A percentile compares a stretch with the other conserved stretches of the same genome.
phyloP scores from a whole-genome alignment of 2,797 vertebrate genomes.

The Scomberomorus guttatus region DNA sequence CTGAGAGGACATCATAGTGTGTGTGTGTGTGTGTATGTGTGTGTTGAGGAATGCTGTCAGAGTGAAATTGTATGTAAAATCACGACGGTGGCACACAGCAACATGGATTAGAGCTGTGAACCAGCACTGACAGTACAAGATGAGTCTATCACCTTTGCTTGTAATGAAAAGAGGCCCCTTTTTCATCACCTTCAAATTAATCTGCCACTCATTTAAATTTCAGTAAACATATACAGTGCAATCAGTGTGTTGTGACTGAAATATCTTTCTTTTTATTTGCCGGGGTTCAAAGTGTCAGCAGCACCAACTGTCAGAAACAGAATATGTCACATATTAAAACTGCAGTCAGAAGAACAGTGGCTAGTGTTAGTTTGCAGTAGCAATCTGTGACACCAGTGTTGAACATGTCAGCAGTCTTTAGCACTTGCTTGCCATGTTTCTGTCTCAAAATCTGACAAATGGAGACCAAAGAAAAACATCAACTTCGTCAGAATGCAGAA shows the following conservation, averaged over 20 bases:
- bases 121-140: conserved; percentile 6
- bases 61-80: conserved; percentile 39
- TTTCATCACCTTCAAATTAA: neutral
- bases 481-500: neutral
- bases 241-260: neutral
- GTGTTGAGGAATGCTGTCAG: conserved; percentile 37
- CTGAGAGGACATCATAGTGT: conserved; percentile 49
- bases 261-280: neutral
- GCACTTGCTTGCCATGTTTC: neutral
- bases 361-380: neutral
- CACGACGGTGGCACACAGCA: neutral
- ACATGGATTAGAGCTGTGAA: conserved; percentile 6
- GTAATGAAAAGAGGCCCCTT: neutral
- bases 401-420: neutral
- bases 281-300: too few species aligned
- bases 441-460: neutral
- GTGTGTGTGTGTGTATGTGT: conserved; percentile 27
- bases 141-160: neutral
- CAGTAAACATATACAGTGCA: neutral
- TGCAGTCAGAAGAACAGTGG: conserved; percentile 10
- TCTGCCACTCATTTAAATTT: neutral
- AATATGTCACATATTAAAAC: neutral
- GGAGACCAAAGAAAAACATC: neutral
- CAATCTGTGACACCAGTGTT: neutral
- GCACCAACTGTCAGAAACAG: too few species aligned